These are phyloP conservation scores for Zaprionus africanus DNA, from an alignment of 1,140 invertebrate genomes.

Conservation along the genomic window DNA sequence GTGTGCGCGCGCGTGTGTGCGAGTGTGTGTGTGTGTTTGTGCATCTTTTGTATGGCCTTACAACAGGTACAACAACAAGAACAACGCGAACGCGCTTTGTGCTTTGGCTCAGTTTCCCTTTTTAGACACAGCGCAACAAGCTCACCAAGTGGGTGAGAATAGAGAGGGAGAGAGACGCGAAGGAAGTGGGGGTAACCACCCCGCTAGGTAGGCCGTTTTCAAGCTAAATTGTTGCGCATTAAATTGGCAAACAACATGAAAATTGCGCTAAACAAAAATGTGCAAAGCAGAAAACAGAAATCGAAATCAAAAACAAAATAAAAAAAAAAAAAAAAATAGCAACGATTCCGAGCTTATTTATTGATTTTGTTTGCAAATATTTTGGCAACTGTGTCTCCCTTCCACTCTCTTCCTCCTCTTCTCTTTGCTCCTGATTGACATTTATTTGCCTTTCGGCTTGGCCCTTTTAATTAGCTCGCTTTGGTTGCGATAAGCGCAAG, in stretches of 20 bases:
- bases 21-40: not conserved
- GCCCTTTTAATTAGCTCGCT: slow-evolving; percentile 27
- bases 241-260: slow-evolving; percentile 38
- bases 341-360: not conserved
- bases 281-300: not conserved
- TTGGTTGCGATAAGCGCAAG: too few relatives aligned
- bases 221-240: slow-evolving; percentile 64
- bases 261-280: not conserved
- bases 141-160: not conserved
- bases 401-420: not conserved
- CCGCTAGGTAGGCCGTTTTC: slow-evolving; percentile 54
- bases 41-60: slow-evolving; percentile 28
- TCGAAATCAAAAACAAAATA: not conserved
- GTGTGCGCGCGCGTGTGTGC: slow-evolving; percentile 8
- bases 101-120: slow-evolving; percentile 8
- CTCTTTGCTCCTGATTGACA: not conserved
- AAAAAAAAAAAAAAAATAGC: not conserved
- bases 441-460: slow-evolving; percentile 25
- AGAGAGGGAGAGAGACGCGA: not conserved
- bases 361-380: not conserved
- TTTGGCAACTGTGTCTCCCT: not conserved
- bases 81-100: slow-evolving; percentile 5
- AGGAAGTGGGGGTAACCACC: not conserved
- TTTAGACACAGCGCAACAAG: not conserved
- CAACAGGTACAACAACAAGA: slow-evolving; percentile 18